A percentile compares a stretch with the other conserved stretches of the same genome.
Conservation (phyloP, 2,797 vertebrate species). For the Xenops minutus region DNA sequence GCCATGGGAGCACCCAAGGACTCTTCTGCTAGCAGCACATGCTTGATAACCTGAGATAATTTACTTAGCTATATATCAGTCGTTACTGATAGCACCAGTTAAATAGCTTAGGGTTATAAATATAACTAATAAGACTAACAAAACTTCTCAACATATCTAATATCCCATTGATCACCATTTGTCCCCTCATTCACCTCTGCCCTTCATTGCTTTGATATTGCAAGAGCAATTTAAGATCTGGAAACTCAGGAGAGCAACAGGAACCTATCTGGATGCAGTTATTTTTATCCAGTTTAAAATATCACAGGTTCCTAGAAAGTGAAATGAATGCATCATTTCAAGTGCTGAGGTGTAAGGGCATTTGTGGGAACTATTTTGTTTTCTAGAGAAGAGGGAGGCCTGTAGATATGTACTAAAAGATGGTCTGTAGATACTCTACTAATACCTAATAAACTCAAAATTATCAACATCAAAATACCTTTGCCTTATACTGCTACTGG, state of each 20-base stretch:
- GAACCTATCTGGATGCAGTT: not conserved
- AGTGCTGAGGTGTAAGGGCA: not conserved
- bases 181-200: slow-evolving; percentile 72
- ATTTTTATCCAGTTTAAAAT: not conserved
- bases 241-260: not conserved
- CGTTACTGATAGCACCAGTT: slow-evolving; percentile 60
- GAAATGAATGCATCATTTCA: not conserved
- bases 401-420: not conserved
- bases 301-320: not conserved
- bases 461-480: not conserved
- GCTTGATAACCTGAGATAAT: slow-evolving; percentile 73
- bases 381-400: not conserved
- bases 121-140: slow-evolving; percentile 76
- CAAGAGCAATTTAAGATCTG: slow-evolving; percentile 41
- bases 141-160: slow-evolving; percentile 75
- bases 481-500: not conserved
- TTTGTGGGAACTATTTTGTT: not conserved
- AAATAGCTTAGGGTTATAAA: slow-evolving; percentile 81
- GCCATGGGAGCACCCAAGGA: slow-evolving; percentile 44
- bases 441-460: not conserved
- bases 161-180: slow-evolving; percentile 74
- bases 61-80: slow-evolving; percentile 76
- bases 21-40: slow-evolving; percentile 74
- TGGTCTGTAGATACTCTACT: not conserved
- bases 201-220: slow-evolving; percentile 38